Evolutionary conservation across 2,797 vertebrate species (phyloP), one percentile per base, ranked within the genome.

Genomic region (Salarias fasciatus): DNA sequence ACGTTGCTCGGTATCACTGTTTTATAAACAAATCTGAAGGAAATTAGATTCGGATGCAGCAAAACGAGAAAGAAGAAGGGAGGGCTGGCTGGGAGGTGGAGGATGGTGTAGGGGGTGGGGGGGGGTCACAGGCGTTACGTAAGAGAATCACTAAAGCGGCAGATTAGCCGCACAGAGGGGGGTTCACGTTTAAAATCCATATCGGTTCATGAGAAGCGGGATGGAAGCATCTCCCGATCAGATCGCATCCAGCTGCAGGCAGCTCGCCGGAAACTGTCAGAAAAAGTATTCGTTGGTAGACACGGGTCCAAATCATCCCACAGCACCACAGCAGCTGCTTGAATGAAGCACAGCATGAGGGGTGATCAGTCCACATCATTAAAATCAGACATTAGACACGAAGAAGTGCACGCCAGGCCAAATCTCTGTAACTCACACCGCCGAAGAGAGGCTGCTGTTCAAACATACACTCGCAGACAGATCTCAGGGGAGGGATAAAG

Each of bases 1-100:
- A 24, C 60, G 64, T 72, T 33, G 30, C 76, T 74, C 44, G 75
- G 79, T 79, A 75, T 85, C 72, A 43, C 38, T 40, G 60, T 80
- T 75, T 61, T 58, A 45, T 72, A 59, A 53, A 71, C 50, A 47
- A 75, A 83, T 56, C 33, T 35, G 9, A 2, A 9, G 6, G 57
- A 68, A 53, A 59, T 73, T 38, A 0, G 31, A 49, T 69, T 82
- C 65, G 13, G 47, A 49, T 44, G 52, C 55, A 41, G 47, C 57
- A 40, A 67, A 37, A 36, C 24, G 30, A 35, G 33, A 24, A 4
- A 46, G 31, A 31, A 28, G 37, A 49, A 67, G 12, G 42, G 9
- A 49, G n/a, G n/a, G 36, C 1, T 35, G 35, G 6, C n/a, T 35
- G 1, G 33, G 2, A 5, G 33, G 33, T 1, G 9, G 33, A 9